phyloP scores from a whole-genome alignment of 2,113 vertebrate genomes.

The Poecile atricapillus region DNA sequence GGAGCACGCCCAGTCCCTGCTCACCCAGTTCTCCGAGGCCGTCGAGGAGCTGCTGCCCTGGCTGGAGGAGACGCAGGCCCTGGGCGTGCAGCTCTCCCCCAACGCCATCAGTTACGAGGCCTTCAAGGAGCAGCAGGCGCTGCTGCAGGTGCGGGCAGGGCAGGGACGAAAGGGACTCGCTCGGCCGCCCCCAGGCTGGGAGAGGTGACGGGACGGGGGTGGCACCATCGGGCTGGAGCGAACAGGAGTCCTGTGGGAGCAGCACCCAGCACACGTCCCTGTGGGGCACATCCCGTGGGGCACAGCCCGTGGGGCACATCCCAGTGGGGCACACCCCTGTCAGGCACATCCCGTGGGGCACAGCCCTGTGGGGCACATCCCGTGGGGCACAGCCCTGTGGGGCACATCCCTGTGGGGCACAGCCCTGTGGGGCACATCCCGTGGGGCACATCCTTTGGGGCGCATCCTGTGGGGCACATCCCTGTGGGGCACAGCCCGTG shows the following conservation, averaged over 20 bases:
- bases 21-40: slow-evolving; percentile 80
- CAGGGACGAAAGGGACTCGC: fast-evolving
- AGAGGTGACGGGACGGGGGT: background rate
- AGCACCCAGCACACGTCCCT: fast-evolving
- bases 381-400: too few species aligned
- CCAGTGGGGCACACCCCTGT: too few species aligned
- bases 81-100: slow-evolving; percentile 69
- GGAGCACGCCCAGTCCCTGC: slow-evolving; percentile 82
- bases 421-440: too few species aligned
- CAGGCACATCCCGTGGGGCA: too few species aligned
- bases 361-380: background rate
- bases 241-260: background rate
- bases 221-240: fast-evolving
- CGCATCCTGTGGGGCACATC: too few species aligned
- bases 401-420: too few species aligned
- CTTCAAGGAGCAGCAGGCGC: slow-evolving; percentile 84
- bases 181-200: fast-evolving
- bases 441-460: too few species aligned
- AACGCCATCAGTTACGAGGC: slow-evolving; percentile 73
- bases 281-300: fast-evolving
- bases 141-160: slow-evolving; percentile 79
- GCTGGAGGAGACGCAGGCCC: slow-evolving; percentile 78
- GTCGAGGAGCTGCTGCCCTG: slow-evolving; percentile 80
- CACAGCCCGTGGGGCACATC: too few species aligned
- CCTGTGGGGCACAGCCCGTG: too few species aligned